Evolutionary conservation across 2,113 vertebrate genomes (phyloP), one percentile per base, ranked within the genome.

Genomic region (Emydura subglobosa): DNA sequence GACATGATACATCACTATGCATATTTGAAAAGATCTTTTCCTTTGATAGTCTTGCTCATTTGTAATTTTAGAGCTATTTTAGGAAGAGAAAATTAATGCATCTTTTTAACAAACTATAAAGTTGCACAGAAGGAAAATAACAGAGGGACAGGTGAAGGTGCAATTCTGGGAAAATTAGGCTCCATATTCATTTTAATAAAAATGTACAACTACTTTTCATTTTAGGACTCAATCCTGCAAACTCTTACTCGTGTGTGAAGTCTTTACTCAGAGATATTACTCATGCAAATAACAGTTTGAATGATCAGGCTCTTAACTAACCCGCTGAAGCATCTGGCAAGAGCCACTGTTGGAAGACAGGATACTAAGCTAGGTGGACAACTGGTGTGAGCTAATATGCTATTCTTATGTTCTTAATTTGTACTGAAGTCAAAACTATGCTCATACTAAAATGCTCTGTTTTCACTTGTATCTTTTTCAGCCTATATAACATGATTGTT

Each of bases 1-100:
- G 22, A 21, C 31, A 25, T 11, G 25, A 44, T 78, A 79, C 50
- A 51, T 59, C n/a, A 55, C 29, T 34, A 31, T 6, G 22, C 10
- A 83, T 2, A 22, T 14, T 87, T 61, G 12, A n/a, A 79, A 10
- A 29, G 17, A 81, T 34, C 4, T 47, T 39, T 42, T 54, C 1
- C 1, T 2, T 53, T 39, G 53, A 47, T 31, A 3, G 44, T 79
- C 42, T 44, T 47, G 22, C 76, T 47, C 42, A 6, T 54, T 61
- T 34, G 44, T 49, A 29, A 8, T 5, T 16, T 34, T 17, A 1
- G 0, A 39, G 17, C 17, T 6, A 49, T 4, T 8, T 27, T 31
- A 81, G 16, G 74, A 78, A 12, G 7, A 34, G 25, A 59, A 55
- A 17, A 50, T 22, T 2, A 3, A 83, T 57, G 27, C 14, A 10